Evolutionary conservation across 2,888 invertebrate species (phyloP), one percentile per base, ranked within the genome.

Genomic region (Dexiosoma caninum): DNA sequence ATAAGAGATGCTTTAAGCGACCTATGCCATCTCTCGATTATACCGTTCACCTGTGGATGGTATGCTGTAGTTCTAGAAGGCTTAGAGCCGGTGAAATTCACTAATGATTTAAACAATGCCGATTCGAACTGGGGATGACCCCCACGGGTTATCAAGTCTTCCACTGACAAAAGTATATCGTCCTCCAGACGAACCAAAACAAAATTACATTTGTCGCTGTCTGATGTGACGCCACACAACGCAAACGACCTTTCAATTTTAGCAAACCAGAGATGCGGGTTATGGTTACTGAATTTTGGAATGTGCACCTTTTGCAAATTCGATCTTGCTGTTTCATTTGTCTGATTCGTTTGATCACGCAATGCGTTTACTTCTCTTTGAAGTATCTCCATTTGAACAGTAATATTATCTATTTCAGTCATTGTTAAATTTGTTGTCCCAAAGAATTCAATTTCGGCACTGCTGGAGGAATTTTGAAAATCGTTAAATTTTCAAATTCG

Each of bases 231-330:
- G 32, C 23, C 14, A 30, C 12, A 27, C 16, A 14, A 59, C 10
- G 53, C 19, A 51, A 72, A 72, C 16, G 60, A 72, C 14, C 53
- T 49, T 23, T 74, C 64, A n/a, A 72, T 21, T 46, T 72, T 62
- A 19, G 72, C 74, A 49, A 64, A 64, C 64, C 64, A 74, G 19
- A 74, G 44, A 16, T 74, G 74, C 4, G 74, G 64, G 42, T 64
- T 64, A 6, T 44, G n/a, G 53, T 74, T 60, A 16, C 57, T 66
- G 27, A 74, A 74, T 27, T 64, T 74, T 6, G 62, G 72, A 19
- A 53, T 55, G 16, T 67, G 67, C 3, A 67, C 53, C 10, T 12
- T 40, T 16, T 40, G 53, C 10, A 67, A 32, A 30, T 53, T 55
- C 10, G 42, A 30, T 60, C 46, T 30, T 16, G 42, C 5, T 14